Evolutionary conservation across 1,140 invertebrate species (phyloP).

Genomic region (Rhopalosiphum padi): DNA sequence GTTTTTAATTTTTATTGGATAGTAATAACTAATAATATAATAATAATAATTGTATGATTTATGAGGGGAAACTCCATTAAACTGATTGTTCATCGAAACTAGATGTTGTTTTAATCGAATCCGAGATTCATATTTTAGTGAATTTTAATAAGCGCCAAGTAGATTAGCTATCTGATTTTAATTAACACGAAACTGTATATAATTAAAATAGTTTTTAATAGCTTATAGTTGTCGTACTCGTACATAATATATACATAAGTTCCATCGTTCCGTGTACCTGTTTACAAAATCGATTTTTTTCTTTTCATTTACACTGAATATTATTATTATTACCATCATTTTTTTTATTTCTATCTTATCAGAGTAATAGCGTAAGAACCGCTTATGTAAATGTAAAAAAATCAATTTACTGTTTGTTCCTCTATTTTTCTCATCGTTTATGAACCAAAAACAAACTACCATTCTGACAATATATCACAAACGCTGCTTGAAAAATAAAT

Average conservation of each 20-base stretch:
- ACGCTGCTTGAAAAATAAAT: background rate
- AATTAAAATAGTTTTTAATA: conserved; percentile 12
- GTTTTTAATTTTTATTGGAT: background rate
- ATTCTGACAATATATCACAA: background rate
- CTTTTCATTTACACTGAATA: background rate
- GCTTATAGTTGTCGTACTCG: background rate
- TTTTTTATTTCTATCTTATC: background rate
- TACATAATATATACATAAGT: background rate
- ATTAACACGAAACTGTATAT: background rate
- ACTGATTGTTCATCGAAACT: background rate
- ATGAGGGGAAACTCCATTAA: background rate
- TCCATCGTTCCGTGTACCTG: background rate
- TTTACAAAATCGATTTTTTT: conserved; percentile 4
- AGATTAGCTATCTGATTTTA: background rate
- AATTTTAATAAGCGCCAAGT: background rate
- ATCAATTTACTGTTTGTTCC: background rate
- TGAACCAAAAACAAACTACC: background rate
- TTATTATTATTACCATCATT: background rate
- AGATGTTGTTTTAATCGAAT: background rate
- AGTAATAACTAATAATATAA: background rate
- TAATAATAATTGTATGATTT: background rate
- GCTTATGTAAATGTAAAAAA: background rate
- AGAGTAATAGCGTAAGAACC: background rate
- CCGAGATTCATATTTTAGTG: background rate
- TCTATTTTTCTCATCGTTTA: background rate